Base-by-base conservation (phyloP, 2,113 vertebrate species). In the Anarrhichthys ocellatus region DNA sequence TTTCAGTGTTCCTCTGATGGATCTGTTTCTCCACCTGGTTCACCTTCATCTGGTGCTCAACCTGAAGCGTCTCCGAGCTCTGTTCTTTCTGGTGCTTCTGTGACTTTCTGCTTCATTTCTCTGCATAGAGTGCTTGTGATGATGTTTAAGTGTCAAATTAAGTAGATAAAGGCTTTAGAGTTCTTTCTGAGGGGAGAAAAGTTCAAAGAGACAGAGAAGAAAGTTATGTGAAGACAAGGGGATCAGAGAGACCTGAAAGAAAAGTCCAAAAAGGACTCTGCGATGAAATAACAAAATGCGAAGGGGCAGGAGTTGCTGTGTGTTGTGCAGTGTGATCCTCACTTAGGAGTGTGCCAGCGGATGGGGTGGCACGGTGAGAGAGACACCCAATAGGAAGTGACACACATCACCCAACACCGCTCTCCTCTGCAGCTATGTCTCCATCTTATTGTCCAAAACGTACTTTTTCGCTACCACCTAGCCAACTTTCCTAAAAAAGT, bases 371-470 rank as follows among this genome's bases (percentile, higher is more conserved):
- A 1, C 46, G 36, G 54, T 11, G 18, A 44, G 15, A 38, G n/a
- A 71, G 50, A 67, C 40, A 3, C 15, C 22, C 76, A 85, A 82
- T 77, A 44, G 56, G 65, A 24, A 82, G 61, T 85, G 83, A 87
- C 88, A 82, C 34, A 58, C 27, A 62, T 80, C 76, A 76, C 40
- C 29, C 34, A 77, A 78, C 75, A 81, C 46, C n/a, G 9, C 54
- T 76, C 61, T 66, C n/a, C 15, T 74, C 79, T 62, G 62, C 52
- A 27, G 56, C 6, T 1, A 54, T 42, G 44, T 73, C 64, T 76
- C 50, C 50, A 50, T 62, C 13, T 24, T 34, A 42, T 34, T 64
- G 48, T 54, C 32, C n/a, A 15, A 77, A 80, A 68, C 6, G 0
- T 42, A 61, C 44, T 76, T 54, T 65, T 34, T 24, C 66, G 17